Evolutionary conservation across 2,113 vertebrate genomes (phyloP), one percentile per base, ranked within the genome.

Genomic region (Cyprinodon tularosa): DNA sequence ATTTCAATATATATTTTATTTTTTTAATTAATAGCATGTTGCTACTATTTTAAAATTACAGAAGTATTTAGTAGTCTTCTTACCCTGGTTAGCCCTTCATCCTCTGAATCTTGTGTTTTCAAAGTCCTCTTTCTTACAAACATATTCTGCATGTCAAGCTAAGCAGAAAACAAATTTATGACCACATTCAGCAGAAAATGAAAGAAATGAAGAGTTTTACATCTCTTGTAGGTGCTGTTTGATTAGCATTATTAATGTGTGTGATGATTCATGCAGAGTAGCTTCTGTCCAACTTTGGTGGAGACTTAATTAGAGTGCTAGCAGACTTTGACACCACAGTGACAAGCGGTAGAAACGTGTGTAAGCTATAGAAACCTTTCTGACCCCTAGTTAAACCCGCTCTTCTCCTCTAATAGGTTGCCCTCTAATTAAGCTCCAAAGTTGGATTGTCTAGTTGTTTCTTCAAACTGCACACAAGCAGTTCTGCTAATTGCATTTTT

Each of bases 281-380:
- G 76, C 84, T 78, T 63, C 75, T 80, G 81, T 81, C 78, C 82
- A 83, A 81, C 59, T 62, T 73, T 59, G 68, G 66, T 59, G 65
- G 71, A 76, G 81, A 79, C 86, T 94, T 95, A 93, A 93, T 93
- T 94, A 92, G 88, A 84, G 86, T 77, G 81, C 88, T 86, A 87
- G 91, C 89, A 88, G 88, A 91, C 87, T 88, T 91, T 78, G 86
- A 93, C 84, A 88, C 90, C 89, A 81, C 88, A 81, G 71, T 91
- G 93, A 94, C 90, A 92, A 91, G 90, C 86, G 68, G 88, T 75
- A 82, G 88, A 91, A 89, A 81, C 71, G 78, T 88, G 84, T 91
- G 84, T 86, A 88, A 89, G 90, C 88, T 90, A 88, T 80, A 86
- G 74, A 84, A 89, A 91, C 91, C 90, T 90, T 82, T 84, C 72